Conservation (phyloP, 2,888 invertebrate species). For the Artemia sp. region DNA sequence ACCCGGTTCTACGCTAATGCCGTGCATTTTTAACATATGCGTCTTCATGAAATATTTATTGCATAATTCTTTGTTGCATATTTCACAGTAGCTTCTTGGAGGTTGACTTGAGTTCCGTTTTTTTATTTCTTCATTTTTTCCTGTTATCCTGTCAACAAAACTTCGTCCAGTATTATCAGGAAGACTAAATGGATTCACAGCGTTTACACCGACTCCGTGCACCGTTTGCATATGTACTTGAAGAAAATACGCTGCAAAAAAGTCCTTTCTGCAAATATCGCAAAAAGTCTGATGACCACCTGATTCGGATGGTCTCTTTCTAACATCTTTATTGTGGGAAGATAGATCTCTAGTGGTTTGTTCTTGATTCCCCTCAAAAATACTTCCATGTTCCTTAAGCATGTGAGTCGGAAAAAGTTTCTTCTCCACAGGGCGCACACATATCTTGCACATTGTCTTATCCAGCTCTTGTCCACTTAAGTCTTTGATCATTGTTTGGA, state of each 20-base stretch:
- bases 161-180: slow-evolving; percentile 24
- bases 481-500: slow-evolving; percentile 78
- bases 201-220: slow-evolving; percentile 38
- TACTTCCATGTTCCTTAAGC: slow-evolving; percentile 46
- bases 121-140: slow-evolving; percentile 24
- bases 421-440: slow-evolving; percentile 23
- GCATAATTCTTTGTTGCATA: slow-evolving; percentile 95
- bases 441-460: slow-evolving; percentile 29
- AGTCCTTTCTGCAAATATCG: slow-evolving; percentile 43
- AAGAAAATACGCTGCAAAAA: slow-evolving; percentile 44
- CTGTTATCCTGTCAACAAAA: slow-evolving; percentile 23
- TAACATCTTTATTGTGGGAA: background rate
- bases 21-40: slow-evolving; percentile 97
- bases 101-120: slow-evolving; percentile 27
- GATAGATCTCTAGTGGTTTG: background rate
- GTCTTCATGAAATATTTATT: slow-evolving; percentile 99
- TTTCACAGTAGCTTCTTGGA: slow-evolving; percentile 67
- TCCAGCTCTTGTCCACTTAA: slow-evolving; percentile 52
- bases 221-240: slow-evolving; percentile 50
- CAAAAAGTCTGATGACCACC: slow-evolving; percentile 30
- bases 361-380: slow-evolving; percentile 30
- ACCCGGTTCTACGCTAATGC: slow-evolving; percentile 79
- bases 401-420: slow-evolving; percentile 38
- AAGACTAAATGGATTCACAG: background rate
- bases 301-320: background rate